A percentile compares a stretch with the other conserved stretches of the same genome.
phyloP scores from a whole-genome alignment of 2,888 invertebrate genomes.

The Nyleta sp. region DNA sequence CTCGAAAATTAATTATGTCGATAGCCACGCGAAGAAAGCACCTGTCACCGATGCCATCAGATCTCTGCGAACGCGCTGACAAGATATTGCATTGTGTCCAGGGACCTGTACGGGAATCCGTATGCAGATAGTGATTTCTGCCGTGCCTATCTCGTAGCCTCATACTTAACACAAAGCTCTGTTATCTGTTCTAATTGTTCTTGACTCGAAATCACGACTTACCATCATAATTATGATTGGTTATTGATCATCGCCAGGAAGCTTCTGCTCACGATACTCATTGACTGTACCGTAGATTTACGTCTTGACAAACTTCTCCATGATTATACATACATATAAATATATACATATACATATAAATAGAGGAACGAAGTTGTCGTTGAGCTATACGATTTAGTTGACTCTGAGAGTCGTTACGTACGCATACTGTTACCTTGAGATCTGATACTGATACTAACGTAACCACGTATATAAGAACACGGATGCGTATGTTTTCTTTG shows the following conservation, averaged over 20 bases:
- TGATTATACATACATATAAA: slow-evolving; percentile 11
- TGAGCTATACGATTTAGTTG: slow-evolving; percentile 28
- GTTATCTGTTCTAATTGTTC: slow-evolving; percentile 57
- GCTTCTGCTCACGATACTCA: slow-evolving; percentile 51
- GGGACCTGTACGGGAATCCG: slow-evolving; percentile 49
- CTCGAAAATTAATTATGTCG: too few species aligned
- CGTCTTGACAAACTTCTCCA: slow-evolving; percentile 23
- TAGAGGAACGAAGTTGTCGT: slow-evolving; percentile 32
- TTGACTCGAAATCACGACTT: slow-evolving; percentile 48
- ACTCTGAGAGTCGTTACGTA: slow-evolving; percentile 6
- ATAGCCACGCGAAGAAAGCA: too few species aligned
- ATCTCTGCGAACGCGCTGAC: too few species aligned
- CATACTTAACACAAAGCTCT: slow-evolving; percentile 24
- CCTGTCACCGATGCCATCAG: too few species aligned
- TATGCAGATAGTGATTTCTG: slow-evolving; percentile 37
- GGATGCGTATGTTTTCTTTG: slow-evolving; percentile 53
- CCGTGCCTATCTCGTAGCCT: slow-evolving; percentile 39
- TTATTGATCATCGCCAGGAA: slow-evolving; percentile 44
- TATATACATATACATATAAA: slow-evolving; percentile 26
- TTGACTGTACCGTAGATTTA: slow-evolving; percentile 50
- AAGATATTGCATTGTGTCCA: too few species aligned
- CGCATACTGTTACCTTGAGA: slow-evolving; percentile 23
- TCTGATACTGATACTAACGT: slow-evolving; percentile 21
- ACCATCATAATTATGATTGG: slow-evolving; percentile 55
- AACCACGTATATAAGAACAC: slow-evolving; percentile 19